A percentile compares a stretch with the other conserved stretches of the same genome.
These are phyloP conservation scores for Dolomedes plantarius DNA, from an alignment of 2,888 invertebrate species.

Conservation along the genomic window DNA sequence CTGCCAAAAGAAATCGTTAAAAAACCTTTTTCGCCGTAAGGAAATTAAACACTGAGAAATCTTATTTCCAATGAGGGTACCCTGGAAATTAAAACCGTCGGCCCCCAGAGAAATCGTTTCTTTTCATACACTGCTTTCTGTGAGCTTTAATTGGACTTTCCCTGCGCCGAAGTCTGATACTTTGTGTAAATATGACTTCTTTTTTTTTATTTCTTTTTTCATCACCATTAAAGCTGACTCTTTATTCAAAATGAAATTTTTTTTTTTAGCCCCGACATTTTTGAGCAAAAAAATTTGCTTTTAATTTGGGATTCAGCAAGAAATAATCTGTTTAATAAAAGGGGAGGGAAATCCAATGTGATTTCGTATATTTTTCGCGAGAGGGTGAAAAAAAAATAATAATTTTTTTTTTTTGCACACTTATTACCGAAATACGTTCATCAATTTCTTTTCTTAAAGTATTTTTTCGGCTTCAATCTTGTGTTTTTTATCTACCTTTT, in stretches of 20 bases:
- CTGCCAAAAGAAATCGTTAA: conserved; percentile 1
- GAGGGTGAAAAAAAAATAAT: neutral
- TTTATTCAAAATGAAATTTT: conserved; percentile 21
- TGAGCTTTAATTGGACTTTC: conserved; percentile 58
- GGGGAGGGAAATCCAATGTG: neutral
- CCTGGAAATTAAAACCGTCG: conserved; percentile 63
- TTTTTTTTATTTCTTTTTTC: neutral
- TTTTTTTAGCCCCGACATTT: conserved; percentile 10
- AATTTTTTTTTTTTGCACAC: too few relatives aligned
- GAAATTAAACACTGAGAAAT: conserved; percentile 63
- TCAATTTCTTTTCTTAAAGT: neutral
- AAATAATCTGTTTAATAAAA: conserved; percentile 10
- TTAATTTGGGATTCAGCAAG: neutral
- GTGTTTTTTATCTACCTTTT: neutral
- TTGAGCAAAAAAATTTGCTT: neutral
- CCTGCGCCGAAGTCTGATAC: conserved; percentile 44
- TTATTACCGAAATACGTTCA: neutral
- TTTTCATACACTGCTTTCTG: neutral
- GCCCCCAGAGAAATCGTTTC: neutral
- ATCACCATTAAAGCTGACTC: neutral
- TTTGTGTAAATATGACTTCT: conserved; percentile 53
- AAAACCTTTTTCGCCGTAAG: conserved; percentile 51
- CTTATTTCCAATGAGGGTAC: conserved; percentile 31
- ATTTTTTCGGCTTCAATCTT: neutral
- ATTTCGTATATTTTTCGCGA: neutral